Base-by-base conservation (phyloP, 1,140 invertebrate genomes). In the Samia ricini region DNA sequence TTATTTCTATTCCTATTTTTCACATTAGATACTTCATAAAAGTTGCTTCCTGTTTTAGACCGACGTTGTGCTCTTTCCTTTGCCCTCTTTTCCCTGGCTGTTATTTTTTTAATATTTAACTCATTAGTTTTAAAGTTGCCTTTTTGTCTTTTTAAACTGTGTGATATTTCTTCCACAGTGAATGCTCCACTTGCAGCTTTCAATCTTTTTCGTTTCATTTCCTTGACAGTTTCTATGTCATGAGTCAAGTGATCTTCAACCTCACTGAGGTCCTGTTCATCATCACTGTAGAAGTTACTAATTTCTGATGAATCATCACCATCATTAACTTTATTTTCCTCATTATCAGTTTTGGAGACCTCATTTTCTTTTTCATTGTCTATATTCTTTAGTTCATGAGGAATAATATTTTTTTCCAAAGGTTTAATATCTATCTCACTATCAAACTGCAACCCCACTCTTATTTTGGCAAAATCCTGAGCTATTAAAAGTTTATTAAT, bases 11-110 rank as follows among this genome's bases (percentile, higher is more conserved):
- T 97, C 65, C 93, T 93, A 81, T 98, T 99, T 84, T 99, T 99
- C 23, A 99, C 97, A 93, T 99, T 98, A 2, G 95, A 93, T 23
- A 95, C 93, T 91, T 97, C 95, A 87, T 99, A 99, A 82, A 98
- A 99, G 89, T 98, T 96, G 78, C 95, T 96, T 64, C 97, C 98
- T 68, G 97, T 95, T 78, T 98, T 98, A 83, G 96, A 98, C 2
- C 94, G 91, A 79, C 95, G 96, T 66, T 93, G 91, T 19, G 94
- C 91, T 60, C 96, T 92, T 69, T 97, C 95, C 15, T 94, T 62
- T 6, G 94, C 95, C 74, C 97, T 92, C 69, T 93, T 93, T 76
- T 97, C 91, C 89, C 96, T 97, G 60, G 95, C 95, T 10, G 94
- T 97, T 48, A 96, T 76, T 71, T 93, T 94, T 49, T 82, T 91